Evolutionary conservation across 2,888 invertebrate species (phyloP).

Genomic region (Ophion ellenae): DNA sequence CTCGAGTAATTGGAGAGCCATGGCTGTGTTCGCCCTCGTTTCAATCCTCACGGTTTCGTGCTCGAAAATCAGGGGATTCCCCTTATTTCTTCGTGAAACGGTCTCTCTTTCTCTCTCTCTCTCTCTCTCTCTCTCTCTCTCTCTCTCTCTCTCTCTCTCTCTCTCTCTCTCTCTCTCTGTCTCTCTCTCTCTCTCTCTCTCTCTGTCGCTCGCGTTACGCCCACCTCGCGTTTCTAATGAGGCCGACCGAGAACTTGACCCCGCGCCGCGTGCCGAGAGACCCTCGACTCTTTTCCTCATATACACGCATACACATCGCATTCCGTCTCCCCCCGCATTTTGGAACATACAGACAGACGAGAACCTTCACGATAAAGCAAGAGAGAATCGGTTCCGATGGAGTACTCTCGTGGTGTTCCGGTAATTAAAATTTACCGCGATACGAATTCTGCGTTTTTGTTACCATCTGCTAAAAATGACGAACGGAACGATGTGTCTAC

Average conservation of each 20-base stretch:
- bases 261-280: constrained; percentile 71
- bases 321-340: background rate
- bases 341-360: background rate
- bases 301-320: constrained; percentile 7
- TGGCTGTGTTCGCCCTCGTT: constrained; percentile 34
- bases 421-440: too few species aligned
- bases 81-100: constrained; percentile 49
- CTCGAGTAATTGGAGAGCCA: constrained; percentile 76
- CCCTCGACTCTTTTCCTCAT: constrained; percentile 57
- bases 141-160: background rate
- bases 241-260: constrained; percentile 82
- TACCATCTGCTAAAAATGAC: too few species aligned
- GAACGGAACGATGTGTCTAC: too few species aligned
- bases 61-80: constrained; percentile 64
- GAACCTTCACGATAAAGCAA: constrained; percentile 36
- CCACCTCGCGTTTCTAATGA: constrained; percentile 80
- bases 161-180: constrained; percentile 37
- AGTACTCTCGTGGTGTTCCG: too few species aligned
- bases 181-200: constrained; percentile 22
- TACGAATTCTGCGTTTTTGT: too few species aligned
- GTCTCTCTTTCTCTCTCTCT: background rate
- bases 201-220: constrained; percentile 44
- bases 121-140: too few species aligned
- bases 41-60: constrained; percentile 56
- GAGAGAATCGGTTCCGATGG: too few species aligned